Percentiles rank a stretch among this genome's conserved stretches.
These are phyloP conservation scores for Oryzias melastigma DNA, from an alignment of 2,113 vertebrate species.

Conservation along the genomic window DNA sequence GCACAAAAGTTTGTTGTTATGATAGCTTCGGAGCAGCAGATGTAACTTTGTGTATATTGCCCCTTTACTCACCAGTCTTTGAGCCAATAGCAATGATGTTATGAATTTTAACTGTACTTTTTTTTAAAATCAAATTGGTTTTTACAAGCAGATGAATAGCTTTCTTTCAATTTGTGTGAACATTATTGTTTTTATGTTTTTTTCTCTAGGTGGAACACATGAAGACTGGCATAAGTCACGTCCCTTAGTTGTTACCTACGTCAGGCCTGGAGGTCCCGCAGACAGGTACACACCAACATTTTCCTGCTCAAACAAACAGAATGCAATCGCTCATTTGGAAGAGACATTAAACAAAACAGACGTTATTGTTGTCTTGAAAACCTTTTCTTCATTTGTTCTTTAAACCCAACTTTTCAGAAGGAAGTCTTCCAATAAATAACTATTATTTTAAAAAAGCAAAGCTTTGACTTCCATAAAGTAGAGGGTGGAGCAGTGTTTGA, in stretches of 20 bases:
- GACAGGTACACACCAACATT: slow-evolving; percentile 83
- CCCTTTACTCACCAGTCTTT: no score
- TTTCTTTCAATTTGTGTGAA: background rate
- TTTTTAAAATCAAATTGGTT: no score
- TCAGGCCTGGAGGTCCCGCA: slow-evolving; percentile 92
- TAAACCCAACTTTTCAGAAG: background rate
- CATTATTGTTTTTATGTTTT: background rate
- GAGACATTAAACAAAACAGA: no score
- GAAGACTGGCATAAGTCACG: slow-evolving; percentile 95
- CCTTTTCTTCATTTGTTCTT: background rate
- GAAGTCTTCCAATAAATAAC: background rate
- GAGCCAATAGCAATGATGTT: no score
- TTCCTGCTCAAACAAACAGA: background rate
- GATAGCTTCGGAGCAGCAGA: no score
- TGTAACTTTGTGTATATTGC: no score
- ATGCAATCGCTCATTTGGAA: no score
- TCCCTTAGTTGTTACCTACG: slow-evolving; percentile 89
- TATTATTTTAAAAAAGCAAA: background rate
- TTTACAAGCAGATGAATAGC: no score
- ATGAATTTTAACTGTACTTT: no score
- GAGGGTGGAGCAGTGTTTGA: slow-evolving; percentile 7
- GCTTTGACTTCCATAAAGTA: background rate
- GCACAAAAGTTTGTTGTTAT: no score
- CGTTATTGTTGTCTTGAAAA: no score
- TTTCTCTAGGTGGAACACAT: slow-evolving; percentile 79